Evolutionary conservation across 1,140 invertebrate genomes (phyloP).

Genomic region (Camponotus floridanus): DNA sequence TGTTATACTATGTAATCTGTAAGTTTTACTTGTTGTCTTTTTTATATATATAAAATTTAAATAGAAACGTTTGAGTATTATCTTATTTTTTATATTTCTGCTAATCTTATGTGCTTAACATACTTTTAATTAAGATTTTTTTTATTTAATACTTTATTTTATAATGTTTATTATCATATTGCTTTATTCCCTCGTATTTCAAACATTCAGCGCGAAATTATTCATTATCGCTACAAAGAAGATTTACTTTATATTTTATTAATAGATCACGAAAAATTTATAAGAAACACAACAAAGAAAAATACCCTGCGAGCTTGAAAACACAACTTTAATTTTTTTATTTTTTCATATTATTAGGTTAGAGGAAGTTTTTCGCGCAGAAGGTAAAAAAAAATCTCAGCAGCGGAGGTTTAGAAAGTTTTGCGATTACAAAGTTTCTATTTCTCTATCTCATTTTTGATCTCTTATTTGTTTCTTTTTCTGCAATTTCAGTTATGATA

Average conservation of each 20-base stretch:
- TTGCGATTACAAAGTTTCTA: background rate
- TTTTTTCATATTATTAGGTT: slow-evolving; percentile 38
- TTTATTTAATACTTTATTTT: background rate
- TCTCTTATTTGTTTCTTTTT: background rate
- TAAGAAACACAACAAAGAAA: slow-evolving; percentile 34
- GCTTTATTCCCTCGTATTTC: background rate
- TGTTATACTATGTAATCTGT: slow-evolving; percentile 6
- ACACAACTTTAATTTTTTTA: slow-evolving; percentile 1
- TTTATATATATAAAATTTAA: background rate
- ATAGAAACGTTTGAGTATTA: background rate
- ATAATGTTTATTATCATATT: background rate
- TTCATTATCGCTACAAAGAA: background rate
- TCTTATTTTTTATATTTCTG: background rate
- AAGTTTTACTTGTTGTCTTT: background rate
- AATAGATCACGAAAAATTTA: slow-evolving; percentile 23
- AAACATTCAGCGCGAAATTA: background rate
- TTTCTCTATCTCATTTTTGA: background rate
- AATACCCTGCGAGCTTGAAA: slow-evolving; percentile 22
- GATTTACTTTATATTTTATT: slow-evolving; percentile 5
- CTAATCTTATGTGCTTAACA: background rate
- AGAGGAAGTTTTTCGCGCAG: background rate
- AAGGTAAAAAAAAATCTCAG: slow-evolving; percentile 56
- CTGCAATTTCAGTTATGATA: background rate
- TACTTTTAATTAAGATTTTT: slow-evolving; percentile 11
- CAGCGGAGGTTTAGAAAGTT: background rate